Evolutionary conservation across 2,888 invertebrate species (phyloP).

Genomic region (Athrips mouffetella): DNA sequence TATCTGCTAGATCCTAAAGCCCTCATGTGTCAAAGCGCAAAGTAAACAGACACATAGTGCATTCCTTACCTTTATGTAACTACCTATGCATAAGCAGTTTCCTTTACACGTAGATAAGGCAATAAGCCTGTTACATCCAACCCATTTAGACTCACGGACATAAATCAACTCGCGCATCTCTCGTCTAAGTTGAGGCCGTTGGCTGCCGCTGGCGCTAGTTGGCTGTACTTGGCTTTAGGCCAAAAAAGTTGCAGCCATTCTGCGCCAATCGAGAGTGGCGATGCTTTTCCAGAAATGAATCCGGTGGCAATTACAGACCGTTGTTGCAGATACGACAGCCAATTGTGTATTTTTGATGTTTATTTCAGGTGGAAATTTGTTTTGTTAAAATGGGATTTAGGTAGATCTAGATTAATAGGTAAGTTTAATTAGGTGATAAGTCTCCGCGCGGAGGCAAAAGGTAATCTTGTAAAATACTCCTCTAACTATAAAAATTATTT

Average conservation of each 20-base stretch:
- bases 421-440: no score
- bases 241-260: constrained; percentile 24
- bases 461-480: no score
- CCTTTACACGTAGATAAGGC: constrained; percentile 1
- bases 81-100: no score
- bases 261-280: constrained; percentile 22
- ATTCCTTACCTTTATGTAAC: no score
- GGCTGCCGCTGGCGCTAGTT: no score
- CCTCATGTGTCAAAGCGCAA: neutral
- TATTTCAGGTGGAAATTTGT: neutral
- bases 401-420: no score
- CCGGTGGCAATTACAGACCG: constrained; percentile 23
- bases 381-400: neutral
- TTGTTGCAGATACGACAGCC: constrained; percentile 22
- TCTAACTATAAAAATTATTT: no score
- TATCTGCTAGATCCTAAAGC: no score
- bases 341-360: constrained; percentile 3
- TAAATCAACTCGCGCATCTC: constrained; percentile 6
- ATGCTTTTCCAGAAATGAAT: constrained; percentile 23
- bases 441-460: no score
- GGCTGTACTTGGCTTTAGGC: no score
- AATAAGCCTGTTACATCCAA: constrained; percentile 7
- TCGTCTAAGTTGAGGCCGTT: neutral
- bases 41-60: neutral
- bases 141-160: constrained; percentile 7